A percentile compares a stretch with the other conserved stretches of the same genome.
These are phyloP conservation scores for Aricia agestis DNA, from an alignment of 1,140 invertebrate genomes.

Conservation along the genomic window DNA sequence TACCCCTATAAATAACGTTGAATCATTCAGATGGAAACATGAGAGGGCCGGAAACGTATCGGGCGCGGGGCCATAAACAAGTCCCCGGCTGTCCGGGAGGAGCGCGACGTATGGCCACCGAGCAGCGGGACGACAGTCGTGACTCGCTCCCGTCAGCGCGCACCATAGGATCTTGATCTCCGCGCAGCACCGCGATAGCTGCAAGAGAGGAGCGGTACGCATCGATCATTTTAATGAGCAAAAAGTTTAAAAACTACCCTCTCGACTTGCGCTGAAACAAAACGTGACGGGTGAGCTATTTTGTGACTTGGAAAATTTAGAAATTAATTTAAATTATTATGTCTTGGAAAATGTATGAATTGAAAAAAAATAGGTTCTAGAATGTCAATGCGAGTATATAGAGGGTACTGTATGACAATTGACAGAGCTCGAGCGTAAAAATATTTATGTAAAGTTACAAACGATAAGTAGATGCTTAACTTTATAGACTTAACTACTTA, in stretches of 20 bases:
- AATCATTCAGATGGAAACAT: conserved; percentile 22
- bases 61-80: conserved; percentile 22
- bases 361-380: too few relatives aligned
- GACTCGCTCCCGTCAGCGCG: conserved; percentile 51
- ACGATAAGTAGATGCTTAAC: background rate
- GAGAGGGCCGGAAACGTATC: conserved; percentile 24
- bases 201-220: background rate
- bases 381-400: too few relatives aligned
- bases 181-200: conserved; percentile 27
- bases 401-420: background rate
- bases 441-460: background rate
- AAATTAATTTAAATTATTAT: too few relatives aligned
- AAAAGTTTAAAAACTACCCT: background rate
- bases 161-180: conserved; percentile 49
- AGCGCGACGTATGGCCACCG: conserved; percentile 28
- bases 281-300: too few relatives aligned
- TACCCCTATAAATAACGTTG: conserved; percentile 9
- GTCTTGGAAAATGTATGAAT: too few relatives aligned
- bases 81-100: conserved; percentile 12
- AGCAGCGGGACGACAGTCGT: conserved; percentile 39
- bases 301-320: too few relatives aligned
- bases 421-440: background rate
- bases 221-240: background rate
- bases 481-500: background rate
- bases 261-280: too few relatives aligned